These are phyloP conservation scores for Chrysotoxum bicinctum DNA, from an alignment of 2,888 invertebrate species.

Conservation along the genomic window DNA sequence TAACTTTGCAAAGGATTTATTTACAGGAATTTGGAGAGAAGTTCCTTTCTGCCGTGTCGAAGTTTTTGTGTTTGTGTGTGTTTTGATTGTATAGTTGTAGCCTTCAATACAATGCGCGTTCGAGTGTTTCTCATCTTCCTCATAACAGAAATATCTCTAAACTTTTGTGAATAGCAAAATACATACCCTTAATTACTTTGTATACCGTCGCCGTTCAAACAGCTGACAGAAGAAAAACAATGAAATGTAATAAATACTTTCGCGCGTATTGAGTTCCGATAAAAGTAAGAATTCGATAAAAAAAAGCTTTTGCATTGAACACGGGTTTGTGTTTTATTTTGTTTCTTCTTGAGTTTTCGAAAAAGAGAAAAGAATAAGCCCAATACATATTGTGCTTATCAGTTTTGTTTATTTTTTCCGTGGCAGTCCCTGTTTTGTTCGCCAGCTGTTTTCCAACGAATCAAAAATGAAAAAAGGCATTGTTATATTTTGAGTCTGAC, in stretches of 20 bases:
- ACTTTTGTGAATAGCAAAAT: neutral
- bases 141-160: neutral
- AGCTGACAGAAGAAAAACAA: slow-evolving; percentile 2
- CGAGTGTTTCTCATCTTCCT: neutral
- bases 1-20: neutral
- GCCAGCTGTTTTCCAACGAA: neutral
- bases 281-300: neutral
- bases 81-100: neutral
- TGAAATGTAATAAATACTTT: slow-evolving; percentile 1
- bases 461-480: neutral
- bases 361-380: neutral
- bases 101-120: neutral
- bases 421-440: neutral
- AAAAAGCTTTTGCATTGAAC: neutral
- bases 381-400: neutral
- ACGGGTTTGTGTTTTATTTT: neutral
- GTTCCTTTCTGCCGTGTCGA: neutral
- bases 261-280: neutral
- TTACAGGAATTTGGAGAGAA: neutral
- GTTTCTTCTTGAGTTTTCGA: neutral
- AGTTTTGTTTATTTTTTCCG: neutral
- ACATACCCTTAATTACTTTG: neutral
- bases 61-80: neutral
- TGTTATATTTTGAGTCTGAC: neutral
- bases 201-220: neutral